These are phyloP conservation scores for Enteromius treurensis DNA, from an alignment of 2,797 vertebrate genomes.

Conservation along the genomic window DNA sequence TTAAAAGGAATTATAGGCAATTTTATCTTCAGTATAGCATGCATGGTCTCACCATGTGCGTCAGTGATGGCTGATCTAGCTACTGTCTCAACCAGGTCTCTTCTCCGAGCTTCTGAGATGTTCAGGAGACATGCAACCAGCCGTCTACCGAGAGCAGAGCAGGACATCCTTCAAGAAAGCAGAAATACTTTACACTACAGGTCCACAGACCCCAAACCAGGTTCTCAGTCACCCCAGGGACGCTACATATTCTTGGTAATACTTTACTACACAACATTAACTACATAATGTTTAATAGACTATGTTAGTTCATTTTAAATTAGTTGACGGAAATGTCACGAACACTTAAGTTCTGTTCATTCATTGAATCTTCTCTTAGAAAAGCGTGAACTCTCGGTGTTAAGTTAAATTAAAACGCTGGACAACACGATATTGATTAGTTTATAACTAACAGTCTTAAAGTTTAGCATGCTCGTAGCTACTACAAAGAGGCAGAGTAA, in stretches of 20 bases:
- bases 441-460: constrained; percentile 11
- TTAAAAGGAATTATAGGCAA: not conserved
- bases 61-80: constrained; percentile 77
- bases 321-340: not conserved
- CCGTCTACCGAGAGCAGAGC: constrained; percentile 61
- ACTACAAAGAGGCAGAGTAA: not conserved
- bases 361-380: not conserved
- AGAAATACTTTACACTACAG: not conserved
- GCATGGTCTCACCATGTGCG: constrained; percentile 65
- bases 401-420: not conserved
- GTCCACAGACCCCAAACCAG: not conserved
- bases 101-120: constrained; percentile 81
- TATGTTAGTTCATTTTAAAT: not conserved
- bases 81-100: constrained; percentile 78
- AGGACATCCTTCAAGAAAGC: constrained; percentile 40
- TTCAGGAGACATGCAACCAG: constrained; percentile 83
- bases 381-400: not conserved
- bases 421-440: not conserved
- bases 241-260: not conserved
- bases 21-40: not conserved
- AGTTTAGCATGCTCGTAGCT: not conserved
- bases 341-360: not conserved
- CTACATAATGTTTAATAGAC: not conserved
- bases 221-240: not conserved
- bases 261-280: not conserved